Percentiles rank a stretch among this genome's conserved stretches.
These are phyloP conservation scores for Tetraneura akinire DNA, from an alignment of 1,140 invertebrate genomes.

Conservation along the genomic window DNA sequence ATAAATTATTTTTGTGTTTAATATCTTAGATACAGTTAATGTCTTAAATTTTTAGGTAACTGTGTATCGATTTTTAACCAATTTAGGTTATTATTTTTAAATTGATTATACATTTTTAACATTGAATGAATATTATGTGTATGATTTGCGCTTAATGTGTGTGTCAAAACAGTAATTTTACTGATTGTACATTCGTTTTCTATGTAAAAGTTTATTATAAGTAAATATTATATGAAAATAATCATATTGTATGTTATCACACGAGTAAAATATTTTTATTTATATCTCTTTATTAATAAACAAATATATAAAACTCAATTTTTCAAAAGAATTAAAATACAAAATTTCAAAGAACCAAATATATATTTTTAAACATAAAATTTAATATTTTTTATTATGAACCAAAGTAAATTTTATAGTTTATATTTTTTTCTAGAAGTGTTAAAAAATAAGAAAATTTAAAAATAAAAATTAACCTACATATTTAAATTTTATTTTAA, in stretches of 20 bases:
- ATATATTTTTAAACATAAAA: slow-evolving; percentile 42
- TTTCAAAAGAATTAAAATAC: slow-evolving; percentile 21
- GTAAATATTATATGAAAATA: slow-evolving; percentile 26
- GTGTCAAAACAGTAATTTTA: slow-evolving; percentile 21
- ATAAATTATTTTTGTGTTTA: slow-evolving; percentile 10
- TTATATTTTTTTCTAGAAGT: slow-evolving; percentile 25
- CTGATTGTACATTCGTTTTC: slow-evolving; percentile 1
- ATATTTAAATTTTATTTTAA: slow-evolving; percentile 41
- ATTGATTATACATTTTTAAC: slow-evolving; percentile 13
- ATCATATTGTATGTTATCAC: slow-evolving; percentile 9
- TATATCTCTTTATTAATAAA: slow-evolving; percentile 19
- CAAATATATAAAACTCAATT: slow-evolving; percentile 19
- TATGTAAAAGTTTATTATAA: slow-evolving; percentile 8
- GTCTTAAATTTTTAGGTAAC: not conserved
- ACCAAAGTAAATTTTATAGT: slow-evolving; percentile 25
- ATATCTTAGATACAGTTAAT: not conserved
- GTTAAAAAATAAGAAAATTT: slow-evolving; percentile 24
- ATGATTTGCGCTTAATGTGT: too few species aligned
- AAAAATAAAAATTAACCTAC: slow-evolving; percentile 18
- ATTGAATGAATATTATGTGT: not conserved
- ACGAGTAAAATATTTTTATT: slow-evolving; percentile 22
- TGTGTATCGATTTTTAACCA: slow-evolving; percentile 25
- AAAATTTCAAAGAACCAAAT: slow-evolving; percentile 20
- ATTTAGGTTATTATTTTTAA: slow-evolving; percentile 23
- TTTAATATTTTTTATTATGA: slow-evolving; percentile 36